Base-by-base conservation (phyloP, 2,888 invertebrate genomes). In the Drepanosiphum platanoidis region DNA sequence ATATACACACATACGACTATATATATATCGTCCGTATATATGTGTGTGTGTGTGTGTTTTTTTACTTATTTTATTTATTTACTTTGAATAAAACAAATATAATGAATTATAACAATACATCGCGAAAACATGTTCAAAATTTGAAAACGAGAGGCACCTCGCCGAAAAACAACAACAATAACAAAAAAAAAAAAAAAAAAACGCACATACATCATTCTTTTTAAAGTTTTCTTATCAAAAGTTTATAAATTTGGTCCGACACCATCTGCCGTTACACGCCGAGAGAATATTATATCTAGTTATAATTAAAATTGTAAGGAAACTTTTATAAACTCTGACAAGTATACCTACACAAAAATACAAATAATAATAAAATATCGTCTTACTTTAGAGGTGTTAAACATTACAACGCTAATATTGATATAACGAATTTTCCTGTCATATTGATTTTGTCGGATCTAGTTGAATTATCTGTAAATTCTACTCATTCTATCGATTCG, bases 141-240 rank as follows among this genome's bases (percentile, higher is more conserved):
- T 80, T 18, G 52, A 68, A 79, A 66, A 79, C 68, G 52, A 2
- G n/a, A 79, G n/a, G 22, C n/a, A n/a, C 32, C 52, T 9, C 27
- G 61, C 52, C 18, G n/a, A 68, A n/a, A n/a, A n/a, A 80, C 80
- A 52, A 52, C 52, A 52, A n/a, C n/a, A 68, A n/a, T n/a, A n/a
- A 80, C 80, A 52, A 52, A 34, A 52, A n/a, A n/a, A n/a, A n/a
- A n/a, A n/a, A n/a, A n/a, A n/a, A n/a, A 42, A 42, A 61, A 61
- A 82, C 61, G 58, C 72, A 42, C 42, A 72, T 72, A 61, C 82
- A 72, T 82, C 82, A 72, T 82, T 72, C 72, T 58, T 61, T 80
- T 82, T 34, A 74, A 83, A 83, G 74, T 83, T 83, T 83, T 75
- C 83, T 46, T 83, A 83, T 74, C 74, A 74, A 83, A 83, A 83